These are phyloP conservation scores for Nematostella vectensis DNA, from an alignment of 92 coral and sea anemone species.

Conservation along the genomic window DNA sequence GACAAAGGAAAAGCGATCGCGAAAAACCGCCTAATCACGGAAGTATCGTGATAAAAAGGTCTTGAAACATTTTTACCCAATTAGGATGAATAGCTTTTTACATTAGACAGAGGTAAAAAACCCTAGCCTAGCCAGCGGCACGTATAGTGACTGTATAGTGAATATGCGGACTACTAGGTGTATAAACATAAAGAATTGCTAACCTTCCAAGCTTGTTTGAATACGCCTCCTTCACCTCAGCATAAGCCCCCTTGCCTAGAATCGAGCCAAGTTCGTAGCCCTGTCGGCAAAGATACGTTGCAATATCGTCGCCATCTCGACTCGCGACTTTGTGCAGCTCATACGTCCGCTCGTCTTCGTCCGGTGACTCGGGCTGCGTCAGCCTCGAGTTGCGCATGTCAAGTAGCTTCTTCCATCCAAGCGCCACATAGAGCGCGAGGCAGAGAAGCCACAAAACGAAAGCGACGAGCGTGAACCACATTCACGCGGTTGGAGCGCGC, in stretches of 20 bases:
- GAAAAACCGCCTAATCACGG: too few species aligned
- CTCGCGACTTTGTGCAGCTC: slow-evolving; percentile 39
- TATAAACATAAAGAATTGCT: too few species aligned
- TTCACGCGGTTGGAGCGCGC: too few species aligned
- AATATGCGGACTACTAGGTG: too few species aligned
- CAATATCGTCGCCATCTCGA: slow-evolving; percentile 22
- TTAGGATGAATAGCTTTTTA: too few species aligned
- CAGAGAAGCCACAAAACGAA: slow-evolving; percentile 21
- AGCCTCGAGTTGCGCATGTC: slow-evolving; percentile 5
- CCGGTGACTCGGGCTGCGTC: background rate
- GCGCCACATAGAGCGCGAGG: background rate
- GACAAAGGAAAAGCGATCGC: too few species aligned
- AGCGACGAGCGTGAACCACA: slow-evolving; percentile 11
- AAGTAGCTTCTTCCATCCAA: slow-evolving; percentile 11
- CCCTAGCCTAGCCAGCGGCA: too few species aligned
- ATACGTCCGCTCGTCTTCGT: slow-evolving; percentile 10
- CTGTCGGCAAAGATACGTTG: slow-evolving; percentile 27
- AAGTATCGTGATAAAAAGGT: too few species aligned
- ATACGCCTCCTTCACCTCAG: slow-evolving; percentile 59
- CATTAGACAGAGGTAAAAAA: too few species aligned
- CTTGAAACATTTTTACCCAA: too few species aligned
- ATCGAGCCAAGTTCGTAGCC: slow-evolving; percentile 54
- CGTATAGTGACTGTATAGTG: too few species aligned
- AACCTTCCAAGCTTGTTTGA: slow-evolving; percentile 32
- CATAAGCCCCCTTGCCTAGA: slow-evolving; percentile 75